Evolutionary conservation across 2,888 invertebrate genomes (phyloP), one percentile per base, ranked within the genome.

Genomic region (Plagodis pulveraria): DNA sequence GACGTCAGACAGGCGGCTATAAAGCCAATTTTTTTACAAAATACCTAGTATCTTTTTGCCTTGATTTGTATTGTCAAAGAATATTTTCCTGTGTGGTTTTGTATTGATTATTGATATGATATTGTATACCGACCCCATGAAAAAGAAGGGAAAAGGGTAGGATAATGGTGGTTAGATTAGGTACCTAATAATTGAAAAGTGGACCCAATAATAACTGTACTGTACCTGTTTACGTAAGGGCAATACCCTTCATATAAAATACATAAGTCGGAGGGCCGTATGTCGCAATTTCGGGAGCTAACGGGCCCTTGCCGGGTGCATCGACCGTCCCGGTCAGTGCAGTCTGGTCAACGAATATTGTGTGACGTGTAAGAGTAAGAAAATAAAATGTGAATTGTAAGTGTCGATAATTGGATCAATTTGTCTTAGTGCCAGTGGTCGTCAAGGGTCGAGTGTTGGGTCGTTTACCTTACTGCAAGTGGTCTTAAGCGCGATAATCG

Each of bases 231-330:
- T 54, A 42, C 36, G 38, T 67, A 70, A 73, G 74, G 71, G 77
- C 81, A 79, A 77, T 76, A 76, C 67, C 73, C 78, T 72, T 71
- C 62, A 70, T 72, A 76, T 72, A 74, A 75, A 79, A 79, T 22
- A 72, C 72, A 67, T 59, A 62, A 67, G 62, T 61, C 61, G 62
- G 67, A 70, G 77, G 76, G 73, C 74, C 69, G 41, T 60, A 72
- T 88, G 88, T 86, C 83, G 87, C 86, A 89, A 91, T 89, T 90
- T 91, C 86, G 91, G 90, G 87, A 88, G 83, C 81, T 86, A 88
- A 89, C 90, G 89, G 89, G 73, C 10, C 40, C 40, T 2, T 40
- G 65, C 68, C 70, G 80, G 78, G 88, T 75, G 83, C 88, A 84
- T 79, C 83, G 90, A 87, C 82, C 83, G 57, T 35, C 57, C 58